Percentiles rank a stretch among this genome's conserved stretches.
These are phyloP conservation scores for Cephus sareptanus DNA, from an alignment of 2,888 invertebrate genomes.

Conservation along the genomic window DNA sequence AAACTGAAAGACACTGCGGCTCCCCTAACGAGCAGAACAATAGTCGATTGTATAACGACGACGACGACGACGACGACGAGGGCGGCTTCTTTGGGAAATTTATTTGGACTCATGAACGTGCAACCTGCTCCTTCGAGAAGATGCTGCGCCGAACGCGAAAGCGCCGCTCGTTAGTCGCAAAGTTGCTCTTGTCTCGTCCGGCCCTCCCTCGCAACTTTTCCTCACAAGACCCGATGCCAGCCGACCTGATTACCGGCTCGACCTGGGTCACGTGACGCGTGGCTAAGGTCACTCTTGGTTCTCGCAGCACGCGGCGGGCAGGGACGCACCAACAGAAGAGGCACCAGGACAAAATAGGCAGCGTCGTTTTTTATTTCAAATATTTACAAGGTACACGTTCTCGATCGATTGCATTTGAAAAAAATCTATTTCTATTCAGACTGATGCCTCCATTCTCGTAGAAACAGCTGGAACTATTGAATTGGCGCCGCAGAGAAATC, in stretches of 20 bases:
- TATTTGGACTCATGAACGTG: neutral
- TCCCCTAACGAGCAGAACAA: slow-evolving; percentile 25
- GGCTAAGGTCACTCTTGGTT: no score
- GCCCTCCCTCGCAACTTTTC: neutral
- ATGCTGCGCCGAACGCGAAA: neutral
- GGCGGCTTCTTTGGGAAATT: neutral
- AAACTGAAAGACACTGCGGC: slow-evolving; percentile 7
- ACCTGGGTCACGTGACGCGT: neutral
- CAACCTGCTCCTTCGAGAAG: neutral
- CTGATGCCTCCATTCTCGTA: no score
- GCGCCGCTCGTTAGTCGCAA: neutral
- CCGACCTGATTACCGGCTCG: neutral
- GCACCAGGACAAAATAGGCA: neutral
- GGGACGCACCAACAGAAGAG: no score
- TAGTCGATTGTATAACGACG: neutral
- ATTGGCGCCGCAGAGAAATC: no score
- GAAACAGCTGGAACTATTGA: no score
- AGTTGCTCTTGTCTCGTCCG: neutral
- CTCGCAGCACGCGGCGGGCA: no score
- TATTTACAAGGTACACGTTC: no score
- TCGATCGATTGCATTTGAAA: no score
- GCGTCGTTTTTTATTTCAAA: neutral
- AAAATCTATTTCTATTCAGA: no score
- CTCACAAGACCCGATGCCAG: neutral
- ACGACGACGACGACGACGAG: no score